Evolutionary conservation across 2,888 invertebrate species (phyloP), one percentile per base, ranked within the genome.

Genomic region (Torymus tubicola): DNA sequence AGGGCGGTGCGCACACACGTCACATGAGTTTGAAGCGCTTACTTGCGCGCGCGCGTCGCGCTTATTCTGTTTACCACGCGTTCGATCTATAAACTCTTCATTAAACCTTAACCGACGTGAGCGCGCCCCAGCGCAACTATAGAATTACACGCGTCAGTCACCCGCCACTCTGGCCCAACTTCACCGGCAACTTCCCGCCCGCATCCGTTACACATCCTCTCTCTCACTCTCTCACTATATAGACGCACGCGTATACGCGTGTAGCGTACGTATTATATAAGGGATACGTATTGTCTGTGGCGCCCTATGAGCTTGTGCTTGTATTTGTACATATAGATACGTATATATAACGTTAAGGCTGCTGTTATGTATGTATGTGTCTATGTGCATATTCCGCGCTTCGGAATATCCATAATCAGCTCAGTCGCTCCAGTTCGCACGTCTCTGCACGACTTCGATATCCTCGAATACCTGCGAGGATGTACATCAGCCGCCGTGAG

Each of bases 361-460:
- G 21, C 21, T 21, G 21, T 21, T 21, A 21, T 21, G 21, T 21
- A 21, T 21, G 21, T 21, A 21, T 21, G 21, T 21, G 42, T 5
- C 8, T 42, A 8, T 42, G 18, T 13, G n/a, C 14, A 24, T 42
- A 73, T 57, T 42, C 18, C 57, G 73, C 55, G 76, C 24, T 61
- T 61, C 61, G 61, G 68, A 77, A 77, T 77, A 77, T 77, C 76
- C 57, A 70, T 77, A 77, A 77, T 77, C 63, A 24, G 42, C 76
- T 63, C 55, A 24, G 64, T 58, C 60, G 50, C 58, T 42, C 42
- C 42, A 42, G 58, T 12, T 16, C 11, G 60, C 68, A 52, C 21
- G 68, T 55, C 55, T 64, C 55, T 53, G 57, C 76, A 21, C 52
- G 53, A 61, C 76, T 52, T 68, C 76, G 53, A 67, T 75, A 67